phyloP scores from a whole-genome alignment of 2,113 vertebrate species.

The Panthera leo region DNA sequence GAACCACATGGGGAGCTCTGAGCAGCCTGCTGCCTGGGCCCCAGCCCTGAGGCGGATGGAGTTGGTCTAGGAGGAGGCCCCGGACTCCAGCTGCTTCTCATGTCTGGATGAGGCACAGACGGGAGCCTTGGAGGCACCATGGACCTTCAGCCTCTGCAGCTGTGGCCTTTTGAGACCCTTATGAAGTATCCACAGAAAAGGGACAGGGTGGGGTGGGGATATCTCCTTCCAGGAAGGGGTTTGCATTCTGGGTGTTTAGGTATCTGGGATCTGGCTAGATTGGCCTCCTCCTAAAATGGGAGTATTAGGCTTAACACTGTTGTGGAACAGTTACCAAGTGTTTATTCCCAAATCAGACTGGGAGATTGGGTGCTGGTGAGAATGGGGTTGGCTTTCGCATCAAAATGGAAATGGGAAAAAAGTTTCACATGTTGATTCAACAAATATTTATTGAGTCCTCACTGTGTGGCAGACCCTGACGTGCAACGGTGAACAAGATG shows the following conservation, averaged over 20 bases:
- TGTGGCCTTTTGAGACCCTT: not conserved
- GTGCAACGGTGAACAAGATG: not conserved
- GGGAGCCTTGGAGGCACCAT: not conserved
- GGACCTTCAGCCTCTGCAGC: not conserved
- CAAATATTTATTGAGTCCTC: not conserved
- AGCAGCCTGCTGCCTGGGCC: accelerated
- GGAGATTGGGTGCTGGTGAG: not conserved
- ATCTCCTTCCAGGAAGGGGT: not conserved
- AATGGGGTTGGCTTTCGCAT: not conserved
- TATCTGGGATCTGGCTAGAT: not conserved
- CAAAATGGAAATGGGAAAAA: not conserved
- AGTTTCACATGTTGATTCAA: not conserved
- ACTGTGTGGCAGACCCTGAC: not conserved
- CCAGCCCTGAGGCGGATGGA: too few relatives aligned
- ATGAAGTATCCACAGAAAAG: not conserved
- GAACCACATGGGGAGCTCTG: not conserved
- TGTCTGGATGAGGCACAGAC: not conserved
- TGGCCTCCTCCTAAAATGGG: not conserved
- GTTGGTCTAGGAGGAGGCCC: not conserved
- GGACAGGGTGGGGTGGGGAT: too few relatives aligned
- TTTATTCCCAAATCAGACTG: not conserved
- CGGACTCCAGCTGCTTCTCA: not conserved
- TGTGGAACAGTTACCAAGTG: not conserved
- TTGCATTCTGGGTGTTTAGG: not conserved
- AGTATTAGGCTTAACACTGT: not conserved